A percentile compares a stretch with the other conserved stretches of the same genome.
phyloP scores from a whole-genome alignment of 1,140 invertebrate species.

The Apis dorsata region DNA sequence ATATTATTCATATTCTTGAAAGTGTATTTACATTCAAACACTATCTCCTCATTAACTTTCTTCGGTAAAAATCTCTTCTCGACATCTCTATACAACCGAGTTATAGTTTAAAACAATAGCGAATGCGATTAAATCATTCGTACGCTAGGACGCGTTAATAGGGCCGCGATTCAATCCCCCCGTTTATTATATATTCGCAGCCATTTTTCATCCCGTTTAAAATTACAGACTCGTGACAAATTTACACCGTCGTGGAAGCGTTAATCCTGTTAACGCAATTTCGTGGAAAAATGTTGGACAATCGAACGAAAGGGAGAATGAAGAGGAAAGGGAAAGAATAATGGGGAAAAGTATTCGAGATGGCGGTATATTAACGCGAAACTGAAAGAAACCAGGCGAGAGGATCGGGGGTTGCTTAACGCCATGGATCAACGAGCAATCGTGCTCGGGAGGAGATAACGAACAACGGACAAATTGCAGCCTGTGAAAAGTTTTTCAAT shows the following conservation, averaged over 20 bases:
- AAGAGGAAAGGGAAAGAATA: background rate
- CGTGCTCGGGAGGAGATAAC: constrained; percentile 54
- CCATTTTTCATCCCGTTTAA: constrained; percentile 47
- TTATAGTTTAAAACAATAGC: constrained; percentile 1
- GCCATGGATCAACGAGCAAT: constrained; percentile 56
- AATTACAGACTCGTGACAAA: constrained; percentile 30
- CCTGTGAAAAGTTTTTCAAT: constrained; percentile 73
- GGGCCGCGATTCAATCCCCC: background rate
- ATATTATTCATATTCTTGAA: too few species aligned
- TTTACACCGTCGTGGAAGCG: constrained; percentile 26
- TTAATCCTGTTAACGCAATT: constrained; percentile 45
- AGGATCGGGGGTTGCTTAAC: constrained; percentile 28
- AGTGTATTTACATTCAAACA: too few species aligned
- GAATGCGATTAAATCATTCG: background rate
- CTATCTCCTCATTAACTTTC: background rate
- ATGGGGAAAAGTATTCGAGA: background rate
- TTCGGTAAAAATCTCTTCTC: background rate
- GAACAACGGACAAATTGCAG: constrained; percentile 72
- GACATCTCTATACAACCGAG: too few species aligned
- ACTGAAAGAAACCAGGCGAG: constrained; percentile 10
- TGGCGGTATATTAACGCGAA: constrained; percentile 23
- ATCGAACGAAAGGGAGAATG: background rate
- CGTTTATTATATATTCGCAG: constrained; percentile 9
- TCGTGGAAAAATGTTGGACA: background rate
- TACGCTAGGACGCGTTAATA: background rate